These are phyloP conservation scores for Hipparchia semele DNA, from an alignment of 2,888 invertebrate genomes.

Conservation along the genomic window DNA sequence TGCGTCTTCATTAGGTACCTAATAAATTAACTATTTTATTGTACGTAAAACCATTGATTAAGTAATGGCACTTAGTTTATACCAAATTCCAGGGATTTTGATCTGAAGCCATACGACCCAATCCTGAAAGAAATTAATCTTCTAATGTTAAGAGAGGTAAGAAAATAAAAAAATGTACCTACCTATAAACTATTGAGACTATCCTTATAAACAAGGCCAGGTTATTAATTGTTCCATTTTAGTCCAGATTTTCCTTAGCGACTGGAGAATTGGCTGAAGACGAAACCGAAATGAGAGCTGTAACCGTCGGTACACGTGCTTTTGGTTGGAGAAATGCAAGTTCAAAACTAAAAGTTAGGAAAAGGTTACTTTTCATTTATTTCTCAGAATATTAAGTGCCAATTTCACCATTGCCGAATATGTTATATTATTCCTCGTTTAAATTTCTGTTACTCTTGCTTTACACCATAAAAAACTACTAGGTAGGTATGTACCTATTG, in stretches of 20 bases:
- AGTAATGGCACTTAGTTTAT: neutral
- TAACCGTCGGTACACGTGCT: constrained; percentile 36
- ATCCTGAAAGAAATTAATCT: constrained; percentile 46
- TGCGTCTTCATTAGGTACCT: too few relatives aligned
- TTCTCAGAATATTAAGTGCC: neutral
- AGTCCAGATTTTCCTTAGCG: constrained; percentile 42
- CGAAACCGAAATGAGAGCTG: constrained; percentile 25
- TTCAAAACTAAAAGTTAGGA: constrained; percentile 1
- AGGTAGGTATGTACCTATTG: too few relatives aligned
- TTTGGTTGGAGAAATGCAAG: constrained; percentile 41
- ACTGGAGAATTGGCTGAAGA: constrained; percentile 39
- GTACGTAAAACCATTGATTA: neutral
- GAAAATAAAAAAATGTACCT: neutral
- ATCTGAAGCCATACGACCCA: constrained; percentile 58
- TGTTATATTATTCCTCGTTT: too few relatives aligned
- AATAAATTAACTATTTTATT: too few relatives aligned
- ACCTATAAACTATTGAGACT: neutral
- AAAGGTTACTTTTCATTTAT: neutral
- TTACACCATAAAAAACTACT: too few relatives aligned
- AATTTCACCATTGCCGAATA: too few relatives aligned
- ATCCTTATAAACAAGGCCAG: neutral
- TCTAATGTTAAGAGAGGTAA: constrained; percentile 50
- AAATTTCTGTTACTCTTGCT: too few relatives aligned
- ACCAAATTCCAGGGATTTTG: constrained; percentile 56
- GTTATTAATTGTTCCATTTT: constrained; percentile 16